Base-by-base conservation (phyloP, 2,797 vertebrate genomes). In the Smutsia gigantea region DNA sequence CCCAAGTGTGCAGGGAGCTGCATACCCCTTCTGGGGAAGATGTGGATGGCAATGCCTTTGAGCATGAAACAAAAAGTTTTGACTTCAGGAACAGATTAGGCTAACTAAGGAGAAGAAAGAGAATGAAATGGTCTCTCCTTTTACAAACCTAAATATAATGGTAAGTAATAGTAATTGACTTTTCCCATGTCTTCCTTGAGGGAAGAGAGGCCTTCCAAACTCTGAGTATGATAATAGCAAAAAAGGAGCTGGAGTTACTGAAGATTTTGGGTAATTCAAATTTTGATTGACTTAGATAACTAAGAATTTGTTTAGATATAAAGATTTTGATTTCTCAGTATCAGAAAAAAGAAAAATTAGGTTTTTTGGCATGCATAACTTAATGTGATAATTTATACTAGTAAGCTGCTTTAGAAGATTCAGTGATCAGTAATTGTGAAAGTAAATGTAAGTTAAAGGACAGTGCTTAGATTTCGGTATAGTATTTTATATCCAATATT, bases 361-460 rank as follows among this genome's bases (percentile, higher is more conserved):
- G 1, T 21, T 66, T 25, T 39, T 85, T 82, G 63, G 19, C 37
- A 82, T 63, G 7, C 34, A 53, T 88, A 94, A 72, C 21, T 46
- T 83, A 72, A 87, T 57, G 25, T 42, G 42, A 39, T 78, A 69
- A 57, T 82, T 63, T 66, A 27, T 55, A 49, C 17, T 63, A 39
- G 69, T 72, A 68, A 93, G 72, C 25, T 94, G n/a, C 66, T 86
- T 94, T 82, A 79, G 39, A 92, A 93, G 59, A 71, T 87, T 90
- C 59, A 66, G 77, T 46, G 34, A 39, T 89, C 39, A 66, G 27
- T 72, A 75, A 49, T 82, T 66, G 91, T 39, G 57, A 91, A 88
- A 93, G 64, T 71, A 77, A 83, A 13, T 90, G 1, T 69, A 94
- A 88, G 84, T 91, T 93, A 75, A 96, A 88, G 71, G 31, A 3